These are phyloP conservation scores for Phasianus colchicus DNA, from an alignment of 2,113 vertebrate genomes.

Conservation along the genomic window DNA sequence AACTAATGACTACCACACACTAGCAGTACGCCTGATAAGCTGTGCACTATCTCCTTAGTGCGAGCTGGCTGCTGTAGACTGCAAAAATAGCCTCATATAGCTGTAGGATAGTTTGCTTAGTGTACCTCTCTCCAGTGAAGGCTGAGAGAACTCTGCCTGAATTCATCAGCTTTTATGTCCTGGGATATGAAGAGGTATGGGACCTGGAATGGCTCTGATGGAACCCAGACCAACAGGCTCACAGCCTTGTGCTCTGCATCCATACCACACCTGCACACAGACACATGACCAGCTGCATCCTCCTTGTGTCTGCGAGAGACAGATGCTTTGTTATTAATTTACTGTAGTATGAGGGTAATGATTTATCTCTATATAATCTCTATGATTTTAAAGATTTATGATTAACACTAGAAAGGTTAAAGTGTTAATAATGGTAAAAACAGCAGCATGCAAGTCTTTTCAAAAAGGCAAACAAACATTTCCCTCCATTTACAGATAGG, in stretches of 20 bases:
- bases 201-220: not conserved
- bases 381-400: not conserved
- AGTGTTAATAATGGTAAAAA: constrained; percentile 36
- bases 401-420: not conserved
- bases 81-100: not conserved
- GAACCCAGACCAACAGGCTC: not conserved
- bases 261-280: not conserved
- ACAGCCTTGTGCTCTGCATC: not conserved
- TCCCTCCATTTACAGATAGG: constrained; percentile 1
- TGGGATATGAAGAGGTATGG: not conserved
- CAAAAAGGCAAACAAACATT: not conserved
- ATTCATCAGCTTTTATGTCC: not conserved
- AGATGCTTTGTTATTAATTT: not conserved
- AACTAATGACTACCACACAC: not conserved
- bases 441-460: not conserved
- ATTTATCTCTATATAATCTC: not conserved
- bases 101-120: not conserved
- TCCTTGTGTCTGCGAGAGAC: not conserved
- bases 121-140: not conserved
- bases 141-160: not conserved
- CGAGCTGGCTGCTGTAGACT: not conserved
- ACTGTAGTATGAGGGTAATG: not conserved
- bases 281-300: not conserved
- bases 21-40: not conserved
- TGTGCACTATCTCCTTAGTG: not conserved